Conservation (phyloP, 2,797 vertebrate species). For the Myoxocephalus aenaeus region DNA sequence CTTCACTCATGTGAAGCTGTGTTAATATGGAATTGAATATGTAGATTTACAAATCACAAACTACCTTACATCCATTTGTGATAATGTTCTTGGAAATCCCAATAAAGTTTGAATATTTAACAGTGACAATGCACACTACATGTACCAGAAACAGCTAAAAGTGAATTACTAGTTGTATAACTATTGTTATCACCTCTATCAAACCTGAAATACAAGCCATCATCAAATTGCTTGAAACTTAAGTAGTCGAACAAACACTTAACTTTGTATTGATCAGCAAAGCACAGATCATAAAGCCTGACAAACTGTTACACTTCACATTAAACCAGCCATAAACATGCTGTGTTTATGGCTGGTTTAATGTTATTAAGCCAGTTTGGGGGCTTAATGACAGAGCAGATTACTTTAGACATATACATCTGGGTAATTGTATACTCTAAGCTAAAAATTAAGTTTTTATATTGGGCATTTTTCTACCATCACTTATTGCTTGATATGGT, state of each 20-base stretch:
- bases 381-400: conserved; percentile 30
- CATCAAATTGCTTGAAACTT: neutral
- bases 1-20: conserved; percentile 6
- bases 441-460: neutral
- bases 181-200: neutral
- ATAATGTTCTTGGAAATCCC: neutral
- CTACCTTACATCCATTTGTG: neutral
- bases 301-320: conserved; percentile 28
- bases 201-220: neutral
- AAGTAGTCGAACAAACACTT: conserved; percentile 21
- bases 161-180: neutral
- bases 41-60: neutral
- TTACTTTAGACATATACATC: conserved; percentile 7
- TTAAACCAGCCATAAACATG: conserved; percentile 21
- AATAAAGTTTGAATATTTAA: neutral
- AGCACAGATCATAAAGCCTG: conserved; percentile 38
- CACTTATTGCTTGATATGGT: neutral
- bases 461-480: neutral
- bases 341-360: conserved; percentile 13
- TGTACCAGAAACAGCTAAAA: neutral
- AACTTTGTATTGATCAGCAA: conserved; percentile 34
- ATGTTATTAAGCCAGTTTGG: conserved; percentile 22
- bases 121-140: neutral
- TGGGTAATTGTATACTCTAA: neutral
- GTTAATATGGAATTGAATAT: conserved; percentile 14